These are phyloP conservation scores for Kradibia gibbosae DNA, from an alignment of 1,140 invertebrate species.

Conservation along the genomic window DNA sequence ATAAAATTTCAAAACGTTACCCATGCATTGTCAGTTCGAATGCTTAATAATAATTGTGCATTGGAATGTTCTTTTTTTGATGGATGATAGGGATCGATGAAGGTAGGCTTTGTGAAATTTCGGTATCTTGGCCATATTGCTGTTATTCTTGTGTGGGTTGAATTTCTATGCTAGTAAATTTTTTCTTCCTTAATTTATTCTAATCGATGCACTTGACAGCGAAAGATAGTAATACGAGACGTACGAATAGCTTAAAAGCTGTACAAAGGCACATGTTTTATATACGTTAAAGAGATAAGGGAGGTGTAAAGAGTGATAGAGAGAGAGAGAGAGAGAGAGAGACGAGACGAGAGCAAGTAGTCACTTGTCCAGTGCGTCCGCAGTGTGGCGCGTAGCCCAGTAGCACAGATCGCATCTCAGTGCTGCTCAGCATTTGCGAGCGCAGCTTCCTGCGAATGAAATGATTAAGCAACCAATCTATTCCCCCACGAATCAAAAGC, in stretches of 20 bases:
- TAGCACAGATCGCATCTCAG: constrained; percentile 60
- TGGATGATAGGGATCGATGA: not conserved
- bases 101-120: constrained; percentile 5
- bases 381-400: constrained; percentile 59
- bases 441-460: constrained; percentile 26
- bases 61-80: not conserved
- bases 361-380: constrained; percentile 46
- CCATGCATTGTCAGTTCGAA: no score
- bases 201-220: not conserved
- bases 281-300: not conserved
- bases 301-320: not conserved
- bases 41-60: no score
- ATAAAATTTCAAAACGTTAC: no score
- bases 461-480: not conserved
- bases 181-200: not conserved
- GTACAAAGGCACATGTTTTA: not conserved
- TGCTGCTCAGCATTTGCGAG: constrained; percentile 55
- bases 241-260: not conserved
- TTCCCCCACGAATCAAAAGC: not conserved
- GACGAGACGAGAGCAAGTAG: not conserved
- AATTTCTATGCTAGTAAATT: not conserved
- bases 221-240: not conserved
- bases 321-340: not conserved
- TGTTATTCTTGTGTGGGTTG: not conserved
- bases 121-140: not conserved